A percentile compares a stretch with the other conserved stretches of the same genome.
Evolutionary conservation across 2,113 vertebrate species (phyloP).

Genomic region (Taurulus bubalis): DNA sequence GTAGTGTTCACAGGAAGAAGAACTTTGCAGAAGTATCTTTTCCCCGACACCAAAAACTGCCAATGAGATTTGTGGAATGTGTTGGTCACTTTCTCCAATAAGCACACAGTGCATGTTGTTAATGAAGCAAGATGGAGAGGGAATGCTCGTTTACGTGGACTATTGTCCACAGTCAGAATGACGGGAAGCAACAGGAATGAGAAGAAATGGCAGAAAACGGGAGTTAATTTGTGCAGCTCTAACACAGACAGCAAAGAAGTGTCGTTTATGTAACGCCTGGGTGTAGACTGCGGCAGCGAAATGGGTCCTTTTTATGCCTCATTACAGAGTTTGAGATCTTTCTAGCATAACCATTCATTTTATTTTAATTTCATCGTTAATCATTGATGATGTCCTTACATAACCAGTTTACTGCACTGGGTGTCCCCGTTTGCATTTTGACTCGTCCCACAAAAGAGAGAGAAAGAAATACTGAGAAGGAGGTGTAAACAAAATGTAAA

Average conservation of each 20-base stretch:
- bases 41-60: slow-evolving; percentile 4
- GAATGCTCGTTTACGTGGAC: slow-evolving; percentile 42
- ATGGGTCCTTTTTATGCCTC: slow-evolving; percentile 5
- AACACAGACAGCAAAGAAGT: slow-evolving; percentile 34
- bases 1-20: slow-evolving; percentile 41
- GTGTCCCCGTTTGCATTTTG: slow-evolving; percentile 53
- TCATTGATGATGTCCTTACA: slow-evolving; percentile 27
- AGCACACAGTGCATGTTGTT: slow-evolving; percentile 44
- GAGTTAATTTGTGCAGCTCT: slow-evolving; percentile 38
- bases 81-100: slow-evolving; percentile 40
- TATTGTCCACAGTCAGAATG: slow-evolving; percentile 35
- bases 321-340: slow-evolving; percentile 14
- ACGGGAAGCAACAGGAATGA: slow-evolving; percentile 13
- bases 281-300: slow-evolving; percentile 32
- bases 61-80: slow-evolving; percentile 51
- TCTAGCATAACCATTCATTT: background rate
- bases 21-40: background rate
- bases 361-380: slow-evolving; percentile 19
- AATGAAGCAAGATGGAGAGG: slow-evolving; percentile 32
- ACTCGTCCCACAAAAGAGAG: slow-evolving; percentile 35
- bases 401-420: slow-evolving; percentile 51
- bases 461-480: slow-evolving; percentile 77
- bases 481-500: slow-evolving; percentile 71
- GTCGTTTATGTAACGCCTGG: slow-evolving; percentile 5
- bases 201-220: slow-evolving; percentile 14